These are phyloP conservation scores for Lamellibrachia columna DNA, from an alignment of 2,888 invertebrate genomes.

Conservation along the genomic window DNA sequence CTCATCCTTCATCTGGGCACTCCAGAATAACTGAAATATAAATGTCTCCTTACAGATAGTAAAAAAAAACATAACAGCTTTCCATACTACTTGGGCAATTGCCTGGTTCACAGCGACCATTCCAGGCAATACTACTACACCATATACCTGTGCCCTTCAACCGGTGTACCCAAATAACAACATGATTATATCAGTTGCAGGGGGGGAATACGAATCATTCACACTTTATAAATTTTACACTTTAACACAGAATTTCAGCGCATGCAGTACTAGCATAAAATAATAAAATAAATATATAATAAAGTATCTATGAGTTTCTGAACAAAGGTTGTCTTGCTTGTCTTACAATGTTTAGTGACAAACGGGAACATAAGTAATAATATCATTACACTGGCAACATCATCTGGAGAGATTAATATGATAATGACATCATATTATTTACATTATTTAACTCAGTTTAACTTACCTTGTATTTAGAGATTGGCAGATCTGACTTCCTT, in stretches of 20 bases:
- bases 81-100: too few relatives aligned
- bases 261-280: neutral
- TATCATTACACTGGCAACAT: too few relatives aligned
- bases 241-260: neutral
- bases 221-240: neutral
- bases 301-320: neutral
- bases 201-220: neutral
- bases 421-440: neutral
- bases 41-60: neutral
- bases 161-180: too few relatives aligned
- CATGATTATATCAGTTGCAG: too few relatives aligned
- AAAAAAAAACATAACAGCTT: too few relatives aligned
- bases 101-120: too few relatives aligned
- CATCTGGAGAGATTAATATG: too few relatives aligned
- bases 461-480: slow-evolving; percentile 55
- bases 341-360: too few relatives aligned
- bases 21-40: slow-evolving; percentile 6
- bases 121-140: too few relatives aligned
- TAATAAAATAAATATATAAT: neutral
- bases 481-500: slow-evolving; percentile 53
- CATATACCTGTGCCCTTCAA: too few relatives aligned
- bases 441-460: neutral
- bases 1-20: neutral
- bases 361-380: too few relatives aligned
- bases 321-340: neutral